Evolutionary conservation across 2,888 invertebrate genomes (phyloP), one percentile per base, ranked within the genome.

Genomic region (Acanthacorydalis orientalis): DNA sequence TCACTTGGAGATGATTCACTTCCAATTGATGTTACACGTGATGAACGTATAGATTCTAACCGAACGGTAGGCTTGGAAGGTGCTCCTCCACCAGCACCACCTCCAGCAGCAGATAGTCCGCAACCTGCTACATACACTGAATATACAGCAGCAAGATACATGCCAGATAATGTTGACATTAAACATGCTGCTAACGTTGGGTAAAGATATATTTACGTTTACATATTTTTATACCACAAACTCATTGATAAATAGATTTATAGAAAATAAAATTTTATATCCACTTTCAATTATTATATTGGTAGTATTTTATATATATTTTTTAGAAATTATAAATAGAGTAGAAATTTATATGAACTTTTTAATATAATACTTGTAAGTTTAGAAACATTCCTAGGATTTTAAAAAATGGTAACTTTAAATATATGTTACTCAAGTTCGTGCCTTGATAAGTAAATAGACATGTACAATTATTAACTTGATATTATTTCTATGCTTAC

Each of bases 1-100:
- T 89, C 89, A 8, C 72, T 92, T 53, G 91, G 90, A 51, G 92
- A 92, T 62, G 92, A 92, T 68, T 91, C 91, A 10, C 68, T 92
- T 54, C 89, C 90, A 14, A 90, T 92, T 55, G 92, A 92, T 66
- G 91, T 91, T 15, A 91, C 91, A 2, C 79, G 89, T 56, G 92
- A 92, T 61, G 89, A 90, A 62, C 76, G 87, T 53, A 80, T 84
- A 9, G 85, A 86, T 61, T 82, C 82, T 0, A 74, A 74, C 57
- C 68, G 69, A 50, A 72, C 74, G 70, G 67, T 68, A 15, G 23
- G 23, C 23, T 65, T 64, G 43, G 71, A 69, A 52, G 64, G 62
- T 2, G 73, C 73, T 51, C 55, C 56, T 7, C 57, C 52, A 35
- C 8, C 15, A n/a, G 64, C 69, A 48, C 73, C 73, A 34, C 72